Evolutionary conservation across 2,113 vertebrate genomes (phyloP).

Genomic region (Mus pahari): DNA sequence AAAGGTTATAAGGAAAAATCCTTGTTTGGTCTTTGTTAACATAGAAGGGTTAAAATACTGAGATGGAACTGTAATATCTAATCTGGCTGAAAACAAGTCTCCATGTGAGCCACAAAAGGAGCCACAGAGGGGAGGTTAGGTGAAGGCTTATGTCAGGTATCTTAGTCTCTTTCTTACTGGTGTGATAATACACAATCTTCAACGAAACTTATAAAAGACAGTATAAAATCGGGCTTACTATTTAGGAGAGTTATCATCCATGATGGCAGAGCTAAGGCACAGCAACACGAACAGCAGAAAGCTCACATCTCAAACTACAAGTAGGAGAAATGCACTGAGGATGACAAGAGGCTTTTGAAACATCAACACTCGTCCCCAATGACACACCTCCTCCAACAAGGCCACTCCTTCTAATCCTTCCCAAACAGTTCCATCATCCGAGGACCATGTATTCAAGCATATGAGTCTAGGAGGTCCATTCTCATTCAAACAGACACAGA

Average conservation of each 20-base stretch:
- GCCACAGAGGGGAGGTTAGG: too few relatives aligned
- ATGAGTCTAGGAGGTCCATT: too few relatives aligned
- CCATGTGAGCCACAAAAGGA: background rate
- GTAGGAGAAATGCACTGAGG: background rate
- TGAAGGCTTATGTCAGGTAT: background rate
- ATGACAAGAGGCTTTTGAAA: background rate
- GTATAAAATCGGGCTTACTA: background rate
- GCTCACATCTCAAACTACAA: background rate
- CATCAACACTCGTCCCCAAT: background rate
- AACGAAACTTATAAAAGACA: background rate
- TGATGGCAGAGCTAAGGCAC: background rate
- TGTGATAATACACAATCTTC: background rate
- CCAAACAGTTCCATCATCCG: background rate
- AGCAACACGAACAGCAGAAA: background rate
- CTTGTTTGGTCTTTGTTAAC: background rate
- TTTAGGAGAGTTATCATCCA: background rate
- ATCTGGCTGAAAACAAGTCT: background rate
- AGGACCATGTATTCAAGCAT: background rate
- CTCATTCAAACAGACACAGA: too few relatives aligned
- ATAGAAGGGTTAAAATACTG: background rate
- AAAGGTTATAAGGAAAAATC: background rate
- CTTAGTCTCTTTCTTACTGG: background rate
- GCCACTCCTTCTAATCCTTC: background rate
- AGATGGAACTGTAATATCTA: background rate
- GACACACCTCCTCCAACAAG: background rate